Evolutionary conservation across 2,113 vertebrate species (phyloP), one percentile per base, ranked within the genome.

Genomic region (Pelusios castaneus): DNA sequence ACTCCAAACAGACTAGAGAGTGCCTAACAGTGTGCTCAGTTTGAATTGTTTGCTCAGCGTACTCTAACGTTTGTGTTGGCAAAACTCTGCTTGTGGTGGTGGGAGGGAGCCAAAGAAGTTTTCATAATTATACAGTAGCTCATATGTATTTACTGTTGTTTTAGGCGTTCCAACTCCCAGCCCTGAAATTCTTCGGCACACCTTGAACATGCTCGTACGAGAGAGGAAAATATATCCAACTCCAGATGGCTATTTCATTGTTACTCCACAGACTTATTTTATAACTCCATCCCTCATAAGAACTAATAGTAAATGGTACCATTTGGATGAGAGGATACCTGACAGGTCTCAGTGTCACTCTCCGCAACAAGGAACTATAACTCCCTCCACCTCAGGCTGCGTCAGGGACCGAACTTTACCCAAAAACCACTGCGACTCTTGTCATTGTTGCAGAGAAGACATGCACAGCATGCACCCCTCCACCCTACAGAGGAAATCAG

Each of bases 231-330:
- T 99, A 97, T 99, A 99, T 94, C 99, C 99, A 8, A 99, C 99
- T 80, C 98, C 99, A 0, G 99, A 99, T 79, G 99, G 99, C 96
- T 99, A 99, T 96, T 99, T 99, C 97, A 99, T 99, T 73, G 99
- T 99, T 88, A 99, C 99, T 41, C 99, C 99, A 1, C 99, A 99
- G 98, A 99, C 99, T 34, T 99, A 99, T 94, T 99, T 99, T 95
- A 99, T 99, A 94, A 99, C 99, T 9, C 99, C 99, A 47, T 99
- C 99, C 92, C 98, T 99, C 95, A 99, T 99, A 98, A 98, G 99
- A 97, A 99, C 99, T 98, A 99, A 99, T 97, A 99, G 99, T 94
- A 99, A 99, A 97, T 99, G 99, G 99, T 99, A 99, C 97, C 99
- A 99, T 97, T 97, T 99, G 97, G 99, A 99, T 1, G 99, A 99